phyloP scores from a whole-genome alignment of 2,113 vertebrate genomes.

The Brachirus orientalis region DNA sequence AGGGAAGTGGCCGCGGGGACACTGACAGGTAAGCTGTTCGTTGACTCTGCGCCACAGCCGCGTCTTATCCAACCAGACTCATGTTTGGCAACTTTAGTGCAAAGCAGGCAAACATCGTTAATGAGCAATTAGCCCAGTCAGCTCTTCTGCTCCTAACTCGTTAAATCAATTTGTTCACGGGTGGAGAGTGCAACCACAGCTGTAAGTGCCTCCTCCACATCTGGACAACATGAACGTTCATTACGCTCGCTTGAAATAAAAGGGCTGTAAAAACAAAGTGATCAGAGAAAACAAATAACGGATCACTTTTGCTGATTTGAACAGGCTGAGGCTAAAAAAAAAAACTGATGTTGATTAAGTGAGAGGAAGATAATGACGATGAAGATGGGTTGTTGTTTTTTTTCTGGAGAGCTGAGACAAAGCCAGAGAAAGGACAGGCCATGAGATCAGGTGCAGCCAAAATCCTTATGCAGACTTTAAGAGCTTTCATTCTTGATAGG shows the following conservation, averaged over 20 bases:
- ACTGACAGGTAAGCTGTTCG: slow-evolving; percentile 64
- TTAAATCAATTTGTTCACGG: slow-evolving; percentile 56
- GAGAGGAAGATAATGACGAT: neutral
- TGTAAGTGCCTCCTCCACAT: slow-evolving; percentile 49
- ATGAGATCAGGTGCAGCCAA: slow-evolving; percentile 7
- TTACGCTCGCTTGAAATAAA: neutral
- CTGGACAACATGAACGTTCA: slow-evolving; percentile 42
- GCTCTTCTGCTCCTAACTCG: slow-evolving; percentile 23
- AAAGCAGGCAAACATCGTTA: slow-evolving; percentile 31
- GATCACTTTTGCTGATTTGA: neutral
- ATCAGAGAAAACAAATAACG: slow-evolving; percentile 22
- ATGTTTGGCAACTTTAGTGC: slow-evolving; percentile 6
- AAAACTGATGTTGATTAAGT: neutral
- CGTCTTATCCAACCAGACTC: neutral
- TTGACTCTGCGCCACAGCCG: neutral
- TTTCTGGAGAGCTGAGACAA: neutral
- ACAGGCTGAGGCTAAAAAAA: neutral
- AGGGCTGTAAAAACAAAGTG: neutral
- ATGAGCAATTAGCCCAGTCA: slow-evolving; percentile 55
- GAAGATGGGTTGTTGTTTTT: neutral
- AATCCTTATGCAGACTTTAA: neutral
- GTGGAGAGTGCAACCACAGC: slow-evolving; percentile 50
- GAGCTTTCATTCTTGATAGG: neutral
- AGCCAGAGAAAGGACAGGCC: neutral
- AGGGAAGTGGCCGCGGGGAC: slow-evolving; percentile 4